These are phyloP conservation scores for Cataglyphis cursor DNA, from an alignment of 2,888 invertebrate genomes.

Conservation along the genomic window DNA sequence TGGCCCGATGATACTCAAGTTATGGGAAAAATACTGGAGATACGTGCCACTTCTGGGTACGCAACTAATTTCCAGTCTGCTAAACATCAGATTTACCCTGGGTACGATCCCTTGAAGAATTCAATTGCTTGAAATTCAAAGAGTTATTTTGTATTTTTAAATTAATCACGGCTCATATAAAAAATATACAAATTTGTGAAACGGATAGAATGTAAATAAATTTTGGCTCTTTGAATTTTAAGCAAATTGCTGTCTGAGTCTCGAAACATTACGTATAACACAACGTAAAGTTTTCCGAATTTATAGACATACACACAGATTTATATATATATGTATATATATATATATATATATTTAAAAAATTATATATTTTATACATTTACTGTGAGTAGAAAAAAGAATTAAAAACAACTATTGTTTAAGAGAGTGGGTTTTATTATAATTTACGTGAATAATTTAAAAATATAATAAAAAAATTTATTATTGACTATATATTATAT, in stretches of 20 bases:
- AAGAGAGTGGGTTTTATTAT: too few species aligned
- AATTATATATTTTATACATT: neutral
- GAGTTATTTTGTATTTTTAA: slow-evolving; percentile 13
- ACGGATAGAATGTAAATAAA: neutral
- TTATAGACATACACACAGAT: neutral
- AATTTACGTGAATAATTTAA: too few species aligned
- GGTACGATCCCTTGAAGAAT: slow-evolving; percentile 81
- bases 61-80: slow-evolving; percentile 87
- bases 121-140: slow-evolving; percentile 64
- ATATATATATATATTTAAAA: too few species aligned
- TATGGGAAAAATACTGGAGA: slow-evolving; percentile 89
- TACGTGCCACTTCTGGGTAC: slow-evolving; percentile 90
- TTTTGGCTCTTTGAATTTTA: slow-evolving; percentile 56
- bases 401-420: neutral
- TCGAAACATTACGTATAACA: neutral
- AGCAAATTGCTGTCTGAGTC: neutral
- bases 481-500: neutral
- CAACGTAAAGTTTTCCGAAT: neutral
- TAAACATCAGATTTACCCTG: slow-evolving; percentile 83
- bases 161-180: neutral
- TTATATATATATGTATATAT: neutral
- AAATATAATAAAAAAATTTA: too few species aligned
- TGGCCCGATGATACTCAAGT: slow-evolving; percentile 89
- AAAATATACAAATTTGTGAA: neutral
- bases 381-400: neutral